Evolutionary conservation across 2,797 vertebrate genomes (phyloP).

Genomic region (Hippocampus kuda): DNA sequence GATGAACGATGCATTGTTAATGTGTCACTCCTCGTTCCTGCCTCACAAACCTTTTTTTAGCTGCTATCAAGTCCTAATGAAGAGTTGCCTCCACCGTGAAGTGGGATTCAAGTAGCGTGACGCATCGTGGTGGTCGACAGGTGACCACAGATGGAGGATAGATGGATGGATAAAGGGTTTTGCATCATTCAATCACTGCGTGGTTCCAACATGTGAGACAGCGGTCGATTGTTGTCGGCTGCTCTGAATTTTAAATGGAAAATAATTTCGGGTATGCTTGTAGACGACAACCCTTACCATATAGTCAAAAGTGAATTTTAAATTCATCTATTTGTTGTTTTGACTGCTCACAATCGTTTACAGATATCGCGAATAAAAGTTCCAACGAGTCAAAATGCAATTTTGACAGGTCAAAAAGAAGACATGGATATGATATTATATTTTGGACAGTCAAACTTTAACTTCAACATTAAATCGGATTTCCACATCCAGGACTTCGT

Average conservation of each 20-base stretch:
- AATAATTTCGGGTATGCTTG: neutral
- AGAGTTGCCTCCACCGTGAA: slow-evolving; percentile 4
- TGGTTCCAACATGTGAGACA: neutral
- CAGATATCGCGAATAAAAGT: too few relatives aligned
- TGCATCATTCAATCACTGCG: neutral
- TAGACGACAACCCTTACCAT: too few relatives aligned
- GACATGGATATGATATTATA: too few relatives aligned
- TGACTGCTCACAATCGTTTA: too few relatives aligned
- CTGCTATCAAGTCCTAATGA: slow-evolving; percentile 41
- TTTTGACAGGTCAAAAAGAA: too few relatives aligned
- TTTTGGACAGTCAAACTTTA: too few relatives aligned
- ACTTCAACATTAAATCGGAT: too few relatives aligned
- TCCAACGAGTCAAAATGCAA: too few relatives aligned
- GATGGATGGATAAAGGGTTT: neutral
- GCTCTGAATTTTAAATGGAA: neutral
- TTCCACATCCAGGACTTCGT: too few relatives aligned
- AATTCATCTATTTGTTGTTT: too few relatives aligned
- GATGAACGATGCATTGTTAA: slow-evolving; percentile 51
- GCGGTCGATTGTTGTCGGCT: neutral
- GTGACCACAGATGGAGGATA: slow-evolving; percentile 15
- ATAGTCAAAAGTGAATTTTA: too few relatives aligned
- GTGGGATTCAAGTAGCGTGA: neutral
- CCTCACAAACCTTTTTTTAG: slow-evolving; percentile 25
- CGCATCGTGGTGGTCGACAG: slow-evolving; percentile 11
- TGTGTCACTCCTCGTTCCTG: slow-evolving; percentile 37